A percentile compares a stretch with the other conserved stretches of the same genome.
Evolutionary conservation across 2,797 vertebrate genomes (phyloP).

Genomic region (Meriones psammophilus): DNA sequence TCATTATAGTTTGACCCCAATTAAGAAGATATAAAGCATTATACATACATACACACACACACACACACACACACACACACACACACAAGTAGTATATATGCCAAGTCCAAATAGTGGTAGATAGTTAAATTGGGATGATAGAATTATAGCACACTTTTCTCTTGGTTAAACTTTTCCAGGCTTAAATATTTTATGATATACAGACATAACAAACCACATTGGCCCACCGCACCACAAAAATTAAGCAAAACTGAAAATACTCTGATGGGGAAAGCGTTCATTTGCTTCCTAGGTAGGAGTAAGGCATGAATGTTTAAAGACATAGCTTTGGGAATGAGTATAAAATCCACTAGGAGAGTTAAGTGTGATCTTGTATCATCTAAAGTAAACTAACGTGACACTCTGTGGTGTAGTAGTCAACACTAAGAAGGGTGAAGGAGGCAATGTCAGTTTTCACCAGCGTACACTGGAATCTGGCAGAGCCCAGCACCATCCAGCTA

Average conservation of each 20-base stretch:
- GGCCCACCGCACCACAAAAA: neutral
- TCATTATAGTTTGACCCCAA: conserved; percentile 13
- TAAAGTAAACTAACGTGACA: neutral
- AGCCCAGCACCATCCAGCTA: neutral
- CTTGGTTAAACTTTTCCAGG: neutral
- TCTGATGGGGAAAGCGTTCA: neutral
- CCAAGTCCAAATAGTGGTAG: neutral
- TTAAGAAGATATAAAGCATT: conserved; percentile 31
- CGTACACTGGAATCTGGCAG: neutral
- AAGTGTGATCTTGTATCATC: conserved; percentile 36
- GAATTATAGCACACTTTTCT: neutral
- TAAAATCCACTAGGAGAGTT: conserved; percentile 29
- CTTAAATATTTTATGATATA: conserved; percentile 27
- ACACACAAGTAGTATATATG: neutral
- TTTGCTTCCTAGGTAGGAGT: neutral
- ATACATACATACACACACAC: no score
- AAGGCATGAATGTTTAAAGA: conserved; percentile 38
- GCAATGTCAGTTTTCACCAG: neutral
- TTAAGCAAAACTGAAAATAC: neutral
- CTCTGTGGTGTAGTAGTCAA: neutral
- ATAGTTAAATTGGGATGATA: neutral
- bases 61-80: neutral
- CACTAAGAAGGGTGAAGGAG: neutral
- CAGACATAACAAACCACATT: neutral
- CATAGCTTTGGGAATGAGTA: neutral